Evolutionary conservation across 2,797 vertebrate genomes (phyloP), one percentile per base, ranked within the genome.

Genomic region (Pelochelys cantorii): DNA sequence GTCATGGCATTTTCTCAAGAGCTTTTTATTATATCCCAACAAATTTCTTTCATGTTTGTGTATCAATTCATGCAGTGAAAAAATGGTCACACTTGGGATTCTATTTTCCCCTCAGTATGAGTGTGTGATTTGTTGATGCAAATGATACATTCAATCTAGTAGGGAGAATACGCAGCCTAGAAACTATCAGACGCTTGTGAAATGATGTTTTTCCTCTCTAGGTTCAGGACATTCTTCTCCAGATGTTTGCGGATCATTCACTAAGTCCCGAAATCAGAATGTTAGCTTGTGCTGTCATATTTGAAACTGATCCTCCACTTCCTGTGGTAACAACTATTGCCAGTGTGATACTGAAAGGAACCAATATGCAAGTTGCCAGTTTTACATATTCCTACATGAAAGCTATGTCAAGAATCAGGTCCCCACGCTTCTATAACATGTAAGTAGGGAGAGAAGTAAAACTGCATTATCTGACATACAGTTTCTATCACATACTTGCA

Each of bases 171-270:
- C 14, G 6, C 25, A 52, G 1, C 59, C 84, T 27, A 53, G 4
- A 59, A 79, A 3, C 3, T 59, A 53, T 9, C 89, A 68, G 62
- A 54, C 82, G 10, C 42, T 56, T 15, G 12, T 34, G 34, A 59
- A 60, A 48, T 22, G 27, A 14, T 56, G 2, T 92, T 92, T 85
- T 79, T 12, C 62, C 65, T 90, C 71, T 89, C 23, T 95, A 99
- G 99, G 98, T 99, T n/a, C 99, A 99, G 95, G 98, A 98, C 11
- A 97, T 98, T 84, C 97, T 98, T 78, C 89, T 99, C 71, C 97
- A 96, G 79, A 89, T 99, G 87, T 98, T 98, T 68, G 93, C 98
- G 89, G 97, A 99, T 5, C 97, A 83, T 83, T 95, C 95, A 0
- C 94, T 98, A 78, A 90, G 96, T 25, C 14, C 97, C 0, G 98